phyloP scores from a whole-genome alignment of 2,797 vertebrate genomes.

The Remorina albescens region DNA sequence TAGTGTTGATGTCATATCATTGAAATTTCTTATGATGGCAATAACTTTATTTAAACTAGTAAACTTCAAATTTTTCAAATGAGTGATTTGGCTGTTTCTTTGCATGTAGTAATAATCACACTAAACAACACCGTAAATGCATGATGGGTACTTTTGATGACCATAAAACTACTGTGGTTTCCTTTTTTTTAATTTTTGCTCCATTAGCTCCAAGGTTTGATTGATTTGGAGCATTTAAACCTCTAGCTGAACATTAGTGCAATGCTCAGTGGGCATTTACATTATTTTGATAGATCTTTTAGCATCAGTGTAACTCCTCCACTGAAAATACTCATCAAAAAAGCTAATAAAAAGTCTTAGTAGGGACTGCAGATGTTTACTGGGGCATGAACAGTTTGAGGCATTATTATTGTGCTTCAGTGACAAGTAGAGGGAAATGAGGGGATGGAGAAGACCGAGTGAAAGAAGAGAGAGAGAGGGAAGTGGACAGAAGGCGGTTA shows the following conservation, averaged over 20 bases:
- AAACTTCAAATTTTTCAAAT: neutral
- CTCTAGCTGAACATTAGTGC: neutral
- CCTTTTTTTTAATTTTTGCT: constrained; percentile 5
- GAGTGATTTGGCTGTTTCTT: no score
- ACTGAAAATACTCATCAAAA: neutral
- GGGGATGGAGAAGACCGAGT: neutral
- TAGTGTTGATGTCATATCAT: no score
- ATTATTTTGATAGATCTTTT: neutral
- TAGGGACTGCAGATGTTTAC: constrained; percentile 15
- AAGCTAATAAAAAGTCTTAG: neutral
- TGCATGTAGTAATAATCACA: no score
- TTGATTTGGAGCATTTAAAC: neutral
- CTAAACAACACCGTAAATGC: neutral
- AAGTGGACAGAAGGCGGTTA: neutral
- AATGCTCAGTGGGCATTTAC: neutral
- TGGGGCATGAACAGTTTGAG: neutral
- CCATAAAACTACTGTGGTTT: neutral
- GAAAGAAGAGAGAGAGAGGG: neutral
- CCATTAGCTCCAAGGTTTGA: neutral
- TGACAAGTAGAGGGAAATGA: neutral
- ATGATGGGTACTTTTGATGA: neutral
- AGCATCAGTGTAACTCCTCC: neutral
- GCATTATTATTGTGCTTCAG: constrained; percentile 24
- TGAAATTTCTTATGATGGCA: no score
- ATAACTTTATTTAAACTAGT: neutral